phyloP scores from a whole-genome alignment of 2,797 vertebrate species.

The Sciaenops ocellatus region DNA sequence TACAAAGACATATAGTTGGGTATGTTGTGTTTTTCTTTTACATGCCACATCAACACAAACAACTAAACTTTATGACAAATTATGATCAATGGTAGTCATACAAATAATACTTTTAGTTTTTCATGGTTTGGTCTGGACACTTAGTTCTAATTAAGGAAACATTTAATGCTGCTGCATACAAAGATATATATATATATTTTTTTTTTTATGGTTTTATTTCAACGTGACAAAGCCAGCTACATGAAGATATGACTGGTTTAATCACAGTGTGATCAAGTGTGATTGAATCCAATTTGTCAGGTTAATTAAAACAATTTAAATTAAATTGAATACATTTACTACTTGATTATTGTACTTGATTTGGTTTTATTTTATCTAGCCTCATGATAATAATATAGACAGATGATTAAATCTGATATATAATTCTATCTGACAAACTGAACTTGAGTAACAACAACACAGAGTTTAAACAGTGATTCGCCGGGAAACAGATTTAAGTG shows the following conservation, averaged over 20 bases:
- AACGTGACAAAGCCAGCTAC: not conserved
- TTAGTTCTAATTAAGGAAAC: not conserved
- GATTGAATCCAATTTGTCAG: not conserved
- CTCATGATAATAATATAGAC: too few relatives aligned
- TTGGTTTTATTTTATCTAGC: too few relatives aligned
- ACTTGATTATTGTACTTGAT: too few relatives aligned
- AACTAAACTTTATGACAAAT: not conserved
- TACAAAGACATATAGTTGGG: slow-evolving; percentile 2
- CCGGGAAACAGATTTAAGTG: too few relatives aligned
- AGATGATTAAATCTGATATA: too few relatives aligned
- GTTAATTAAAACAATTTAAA: too few relatives aligned
- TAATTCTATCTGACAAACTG: too few relatives aligned
- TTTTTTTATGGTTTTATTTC: not conserved
- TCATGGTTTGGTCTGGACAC: not conserved
- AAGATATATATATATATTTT: not conserved
- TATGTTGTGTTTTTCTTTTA: slow-evolving; percentile 16
- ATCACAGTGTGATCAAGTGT: not conserved
- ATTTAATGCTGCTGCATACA: not conserved
- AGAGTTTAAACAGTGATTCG: too few relatives aligned
- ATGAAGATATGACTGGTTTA: not conserved
- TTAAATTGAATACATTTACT: too few relatives aligned
- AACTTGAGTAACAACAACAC: too few relatives aligned
- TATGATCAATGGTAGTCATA: not conserved
- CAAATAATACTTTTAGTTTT: not conserved
- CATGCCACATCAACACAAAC: slow-evolving; percentile 8